phyloP scores from a whole-genome alignment of 2,888 invertebrate species.

The Caenorhabditis sp. region DNA sequence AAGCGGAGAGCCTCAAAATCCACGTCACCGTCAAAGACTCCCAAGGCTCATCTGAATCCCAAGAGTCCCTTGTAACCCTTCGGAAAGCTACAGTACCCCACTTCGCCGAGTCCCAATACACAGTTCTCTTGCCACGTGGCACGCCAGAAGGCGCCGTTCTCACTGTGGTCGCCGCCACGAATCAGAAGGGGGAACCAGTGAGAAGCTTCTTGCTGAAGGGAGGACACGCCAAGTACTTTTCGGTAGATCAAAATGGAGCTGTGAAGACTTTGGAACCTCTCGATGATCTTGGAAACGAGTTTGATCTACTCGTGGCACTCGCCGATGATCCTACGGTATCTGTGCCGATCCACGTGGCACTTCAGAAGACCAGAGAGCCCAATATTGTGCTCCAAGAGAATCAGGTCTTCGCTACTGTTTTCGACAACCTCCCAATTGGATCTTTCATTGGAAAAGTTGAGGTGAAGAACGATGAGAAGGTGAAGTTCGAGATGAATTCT shows the following conservation, averaged over 20 bases:
- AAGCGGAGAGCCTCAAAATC: slow-evolving; percentile 36
- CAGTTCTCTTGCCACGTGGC: slow-evolving; percentile 31
- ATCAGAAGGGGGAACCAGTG: slow-evolving; percentile 18
- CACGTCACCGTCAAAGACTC: slow-evolving; percentile 16
- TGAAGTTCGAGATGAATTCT: slow-evolving; percentile 52
- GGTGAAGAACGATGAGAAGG: slow-evolving; percentile 31
- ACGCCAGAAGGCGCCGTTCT: slow-evolving; percentile 21
- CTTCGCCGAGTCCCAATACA: slow-evolving; percentile 38
- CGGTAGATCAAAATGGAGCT: slow-evolving; percentile 41
- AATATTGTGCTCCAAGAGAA: slow-evolving; percentile 25
- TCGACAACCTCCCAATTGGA: slow-evolving; percentile 48
- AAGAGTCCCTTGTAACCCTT: slow-evolving; percentile 16
- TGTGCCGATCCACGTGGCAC: slow-evolving; percentile 47
- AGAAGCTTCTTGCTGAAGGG: slow-evolving; percentile 33
- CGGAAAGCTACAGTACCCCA: slow-evolving; percentile 28
- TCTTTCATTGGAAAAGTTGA: slow-evolving; percentile 56
- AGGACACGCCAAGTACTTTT: slow-evolving; percentile 45
- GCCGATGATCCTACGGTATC: slow-evolving; percentile 23
- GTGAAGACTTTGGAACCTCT: slow-evolving; percentile 17
- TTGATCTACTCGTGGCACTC: slow-evolving; percentile 54
- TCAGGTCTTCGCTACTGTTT: slow-evolving; percentile 57
- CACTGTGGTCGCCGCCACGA: slow-evolving; percentile 38
- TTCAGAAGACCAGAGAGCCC: slow-evolving; percentile 14
- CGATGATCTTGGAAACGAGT: background rate
- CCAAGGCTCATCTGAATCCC: background rate